A percentile compares a stretch with the other conserved stretches of the same genome.
These are phyloP conservation scores for Copsychus sechellarum DNA, from an alignment of 2,113 vertebrate species.

Conservation along the genomic window DNA sequence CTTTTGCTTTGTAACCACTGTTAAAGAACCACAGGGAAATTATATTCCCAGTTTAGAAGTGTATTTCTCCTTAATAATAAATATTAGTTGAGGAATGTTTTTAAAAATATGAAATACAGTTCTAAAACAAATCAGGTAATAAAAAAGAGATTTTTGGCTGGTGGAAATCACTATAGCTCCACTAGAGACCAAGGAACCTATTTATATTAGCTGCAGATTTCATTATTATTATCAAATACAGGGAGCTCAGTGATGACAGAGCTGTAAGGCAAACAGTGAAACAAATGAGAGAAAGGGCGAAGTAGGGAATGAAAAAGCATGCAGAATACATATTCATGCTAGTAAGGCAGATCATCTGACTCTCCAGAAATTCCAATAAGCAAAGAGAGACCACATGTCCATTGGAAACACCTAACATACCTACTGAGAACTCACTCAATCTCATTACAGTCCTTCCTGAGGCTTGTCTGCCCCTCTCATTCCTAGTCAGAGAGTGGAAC, in stretches of 20 bases:
- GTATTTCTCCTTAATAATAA: background rate
- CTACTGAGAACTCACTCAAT: background rate
- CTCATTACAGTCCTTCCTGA: background rate
- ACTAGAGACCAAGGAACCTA: background rate
- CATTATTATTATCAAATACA: background rate
- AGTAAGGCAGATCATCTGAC: background rate
- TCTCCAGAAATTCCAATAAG: background rate
- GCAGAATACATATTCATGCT: background rate
- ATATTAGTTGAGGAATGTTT: background rate
- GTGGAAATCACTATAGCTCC: background rate
- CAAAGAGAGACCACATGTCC: background rate
- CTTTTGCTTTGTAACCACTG: background rate
- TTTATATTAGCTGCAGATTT: background rate
- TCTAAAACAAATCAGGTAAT: background rate
- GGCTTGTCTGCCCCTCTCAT: background rate
- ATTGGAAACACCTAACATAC: background rate
- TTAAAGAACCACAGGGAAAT: background rate
- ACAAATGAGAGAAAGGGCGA: background rate
- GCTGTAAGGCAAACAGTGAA: conserved; percentile 10
- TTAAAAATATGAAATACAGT: background rate
- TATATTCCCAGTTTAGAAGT: accelerated
- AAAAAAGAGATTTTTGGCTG: background rate
- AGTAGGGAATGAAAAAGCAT: background rate
- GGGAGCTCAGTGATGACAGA: background rate
- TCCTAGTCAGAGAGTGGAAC: background rate